Evolutionary conservation across 1,140 invertebrate genomes (phyloP), one percentile per base, ranked within the genome.

Genomic region (Megalopta genalis): DNA sequence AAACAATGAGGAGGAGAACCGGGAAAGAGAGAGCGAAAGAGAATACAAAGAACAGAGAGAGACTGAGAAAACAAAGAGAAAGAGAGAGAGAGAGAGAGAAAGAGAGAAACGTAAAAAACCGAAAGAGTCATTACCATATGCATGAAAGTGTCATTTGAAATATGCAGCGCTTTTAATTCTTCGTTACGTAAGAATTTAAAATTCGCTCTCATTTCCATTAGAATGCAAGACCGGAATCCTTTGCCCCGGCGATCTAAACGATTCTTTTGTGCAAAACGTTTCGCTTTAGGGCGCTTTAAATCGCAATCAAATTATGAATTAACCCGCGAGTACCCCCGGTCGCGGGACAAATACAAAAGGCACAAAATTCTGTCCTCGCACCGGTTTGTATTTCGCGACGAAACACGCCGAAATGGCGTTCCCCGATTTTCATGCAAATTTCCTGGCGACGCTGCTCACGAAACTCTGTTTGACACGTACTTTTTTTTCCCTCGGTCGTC

Each of bases 131-230:
- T 54, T 57, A 32, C 54, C 21, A n/a, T 57, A 57, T 57, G 54
- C 54, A 57, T 57, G 54, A 57, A 54, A 57, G 8, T 57, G 54
- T 57, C 54, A n/a, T 57, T 57, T 57, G 8, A n/a, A 57, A n/a
- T 57, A 57, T 57, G 54, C 54, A n/a, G 8, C 21, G n/a, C 8
- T n/a, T 57, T 57, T n/a, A 57, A 57, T 57, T 57, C 54, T n/a
- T n/a, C 21, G 54, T 57, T n/a, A 57, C 54, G 18, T 57, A 57
- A 57, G 54, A 57, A 57, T 57, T 57, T 57, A n/a, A 57, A 57
- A 57, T 57, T n/a, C 54, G 6, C 9, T 57, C 54, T 21, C 21
- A n/a, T 57, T 57, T 57, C 54, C 54, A n/a, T n/a, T 57, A n/a
- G 21, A n/a, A n/a, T 57, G 21, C 8, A 0, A 57, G 18, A 21